phyloP scores from a whole-genome alignment of 1,140 invertebrate genomes.

The Temnothorax nylanderi region DNA sequence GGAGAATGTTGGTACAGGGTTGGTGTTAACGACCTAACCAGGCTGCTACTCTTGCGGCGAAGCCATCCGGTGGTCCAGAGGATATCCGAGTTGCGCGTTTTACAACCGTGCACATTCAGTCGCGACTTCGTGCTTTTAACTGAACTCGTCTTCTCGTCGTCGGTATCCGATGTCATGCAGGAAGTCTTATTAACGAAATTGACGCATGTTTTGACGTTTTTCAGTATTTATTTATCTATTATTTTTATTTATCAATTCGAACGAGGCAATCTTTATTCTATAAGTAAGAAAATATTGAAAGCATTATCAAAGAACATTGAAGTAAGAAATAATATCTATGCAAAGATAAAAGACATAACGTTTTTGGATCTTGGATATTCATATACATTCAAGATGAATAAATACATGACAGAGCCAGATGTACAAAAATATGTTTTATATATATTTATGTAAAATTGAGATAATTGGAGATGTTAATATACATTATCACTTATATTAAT shows the following conservation, averaged over 20 bases:
- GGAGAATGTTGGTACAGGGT: conserved; percentile 70
- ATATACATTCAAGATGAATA: background rate
- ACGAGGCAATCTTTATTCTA: background rate
- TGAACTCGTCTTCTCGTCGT: conserved; percentile 2
- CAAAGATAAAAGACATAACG: no score
- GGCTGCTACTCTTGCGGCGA: conserved; percentile 66
- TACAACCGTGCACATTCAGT: conserved; percentile 8
- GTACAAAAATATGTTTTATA: background rate
- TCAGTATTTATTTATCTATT: background rate
- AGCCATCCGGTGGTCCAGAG: conserved; percentile 46
- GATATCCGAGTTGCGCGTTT: conserved; percentile 28
- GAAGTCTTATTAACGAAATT: background rate
- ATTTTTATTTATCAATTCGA: background rate
- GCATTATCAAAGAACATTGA: background rate
- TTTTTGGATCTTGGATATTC: background rate
- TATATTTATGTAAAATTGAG: background rate
- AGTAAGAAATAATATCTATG: background rate
- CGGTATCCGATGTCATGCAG: background rate
- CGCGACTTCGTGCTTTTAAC: conserved; percentile 10
- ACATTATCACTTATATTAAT: background rate
- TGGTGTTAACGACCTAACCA: conserved; percentile 70
- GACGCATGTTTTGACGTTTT: background rate
- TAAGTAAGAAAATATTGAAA: background rate
- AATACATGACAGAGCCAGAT: background rate
- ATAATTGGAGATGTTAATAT: background rate